Conservation (phyloP, 2,797 vertebrate species). For the Fistularia tabacaria region DNA sequence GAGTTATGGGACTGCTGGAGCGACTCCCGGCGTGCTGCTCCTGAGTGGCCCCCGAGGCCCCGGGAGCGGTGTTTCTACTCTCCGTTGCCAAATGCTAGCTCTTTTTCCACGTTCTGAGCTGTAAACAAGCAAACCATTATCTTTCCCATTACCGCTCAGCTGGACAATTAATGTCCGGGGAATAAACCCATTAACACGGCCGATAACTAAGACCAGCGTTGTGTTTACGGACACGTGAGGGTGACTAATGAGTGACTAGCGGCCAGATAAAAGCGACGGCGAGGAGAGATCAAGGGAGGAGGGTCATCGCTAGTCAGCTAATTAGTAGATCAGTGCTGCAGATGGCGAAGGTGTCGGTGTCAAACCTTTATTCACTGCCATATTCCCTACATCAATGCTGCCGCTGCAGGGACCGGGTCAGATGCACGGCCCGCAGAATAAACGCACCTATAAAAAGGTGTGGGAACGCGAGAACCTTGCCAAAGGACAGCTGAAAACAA, state of each 20-base stretch:
- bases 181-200: conserved; percentile 54
- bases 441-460: conserved; percentile 25
- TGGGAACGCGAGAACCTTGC: conserved; percentile 13
- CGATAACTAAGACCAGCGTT: conserved; percentile 41
- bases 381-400: conserved; percentile 56
- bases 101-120: conserved; percentile 41
- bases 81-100: conserved; percentile 5
- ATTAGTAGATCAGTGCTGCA: conserved; percentile 60
- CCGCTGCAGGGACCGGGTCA: conserved; percentile 53
- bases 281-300: background rate
- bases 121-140: conserved; percentile 46
- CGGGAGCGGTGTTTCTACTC: no score
- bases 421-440: conserved; percentile 39
- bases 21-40: no score
- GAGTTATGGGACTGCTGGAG: no score
- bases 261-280: background rate
- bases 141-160: conserved; percentile 51
- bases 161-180: conserved; percentile 56
- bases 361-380: conserved; percentile 61
- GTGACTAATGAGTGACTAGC: conserved; percentile 16
- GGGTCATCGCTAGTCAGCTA: conserved; percentile 41
- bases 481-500: conserved; percentile 35
- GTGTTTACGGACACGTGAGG: conserved; percentile 24
- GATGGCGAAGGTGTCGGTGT: conserved; percentile 59
- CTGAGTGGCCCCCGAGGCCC: no score